Evolutionary conservation across 2,888 invertebrate species (phyloP), one percentile per base, ranked within the genome.

Genomic region (Nysson spinosus): DNA sequence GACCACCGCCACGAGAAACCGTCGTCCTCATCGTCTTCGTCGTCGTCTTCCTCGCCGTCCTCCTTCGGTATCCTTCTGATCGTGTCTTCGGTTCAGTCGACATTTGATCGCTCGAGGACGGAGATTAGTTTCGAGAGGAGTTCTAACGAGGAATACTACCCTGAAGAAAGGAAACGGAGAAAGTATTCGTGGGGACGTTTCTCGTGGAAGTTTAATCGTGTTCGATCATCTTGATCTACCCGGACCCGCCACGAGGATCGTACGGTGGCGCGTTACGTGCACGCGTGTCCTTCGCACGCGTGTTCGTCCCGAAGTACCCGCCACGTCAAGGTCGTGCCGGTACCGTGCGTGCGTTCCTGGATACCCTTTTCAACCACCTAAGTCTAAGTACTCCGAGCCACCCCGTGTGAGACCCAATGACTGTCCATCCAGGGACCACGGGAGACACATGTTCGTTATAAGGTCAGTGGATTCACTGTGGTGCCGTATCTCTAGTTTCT

Each of bases 401-500:
- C 58, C 70, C 74, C 72, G 77, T 81, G 81, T 84, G 77, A 82
- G 83, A 84, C 82, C 85, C 85, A 84, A 85, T 85, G 85, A 85
- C 81, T 85, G 84, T 84, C 85, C 80, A 85, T 83, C 84, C 82
- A 84, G 85, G 85, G 85, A 84, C 81, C 82, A 85, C 85, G 81
- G 85, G 85, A 85, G 83, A 85, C 85, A 85, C 85, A 85, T 85
- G 85, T 85, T 85, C 85, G 79, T 85, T 85, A 85, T 85, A 85
- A 85, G 85, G 85, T 85, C 70, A 80, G 85, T 83, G 72, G 61
- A 73, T 65, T 49, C 28, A 26, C 16, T 50, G 28, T 37, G 47
- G 40, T 49, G 51, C 61, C 47, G 32, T 16, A 20, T 35, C 35
- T n/a, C 28, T 50, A 65, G 63, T 32, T 60, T n/a, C 32, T 9